phyloP scores from a whole-genome alignment of 1,140 invertebrate species.

The Aphelenchoides besseyi region DNA sequence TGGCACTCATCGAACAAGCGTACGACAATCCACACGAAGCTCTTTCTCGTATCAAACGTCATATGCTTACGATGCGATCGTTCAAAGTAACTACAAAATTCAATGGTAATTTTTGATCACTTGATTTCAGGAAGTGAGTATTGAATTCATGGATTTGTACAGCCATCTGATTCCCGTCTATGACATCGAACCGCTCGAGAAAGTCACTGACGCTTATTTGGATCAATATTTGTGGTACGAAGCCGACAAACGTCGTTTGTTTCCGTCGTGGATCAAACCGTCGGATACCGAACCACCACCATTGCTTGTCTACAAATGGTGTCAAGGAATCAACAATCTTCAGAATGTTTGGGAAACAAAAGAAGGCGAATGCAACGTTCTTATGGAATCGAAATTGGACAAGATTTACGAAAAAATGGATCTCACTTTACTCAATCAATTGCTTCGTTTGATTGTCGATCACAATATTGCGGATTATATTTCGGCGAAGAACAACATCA shows the following conservation, averaged over 20 bases:
- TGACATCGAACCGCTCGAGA: conserved; percentile 96
- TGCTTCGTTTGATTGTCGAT: conserved; percentile 89
- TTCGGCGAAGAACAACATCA: conserved; percentile 99
- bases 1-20: conserved; percentile 97
- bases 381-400: conserved; percentile 87
- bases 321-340: conserved; percentile 96
- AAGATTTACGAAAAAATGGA: conserved; percentile 99
- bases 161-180: conserved; percentile 97
- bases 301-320: conserved; percentile 97
- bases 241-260: conserved; percentile 90
- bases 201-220: conserved; percentile 98
- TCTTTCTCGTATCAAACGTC: conserved; percentile 95
- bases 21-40: conserved; percentile 99
- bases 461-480: conserved; percentile 99
- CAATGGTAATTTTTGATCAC: not conserved
- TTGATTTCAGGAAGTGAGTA: conserved; percentile 73
- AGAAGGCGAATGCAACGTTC: conserved; percentile 89
- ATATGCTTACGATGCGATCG: conserved; percentile 91
- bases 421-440: conserved; percentile 89
- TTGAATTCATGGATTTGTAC: conserved; percentile 99
- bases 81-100: conserved; percentile 67
- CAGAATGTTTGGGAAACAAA: conserved; percentile 97
- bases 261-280: conserved; percentile 96
- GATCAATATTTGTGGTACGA: conserved; percentile 99
- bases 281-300: conserved; percentile 97